Base-by-base conservation (phyloP, 23 tunicate species). In the Phallusia fumigata region DNA sequence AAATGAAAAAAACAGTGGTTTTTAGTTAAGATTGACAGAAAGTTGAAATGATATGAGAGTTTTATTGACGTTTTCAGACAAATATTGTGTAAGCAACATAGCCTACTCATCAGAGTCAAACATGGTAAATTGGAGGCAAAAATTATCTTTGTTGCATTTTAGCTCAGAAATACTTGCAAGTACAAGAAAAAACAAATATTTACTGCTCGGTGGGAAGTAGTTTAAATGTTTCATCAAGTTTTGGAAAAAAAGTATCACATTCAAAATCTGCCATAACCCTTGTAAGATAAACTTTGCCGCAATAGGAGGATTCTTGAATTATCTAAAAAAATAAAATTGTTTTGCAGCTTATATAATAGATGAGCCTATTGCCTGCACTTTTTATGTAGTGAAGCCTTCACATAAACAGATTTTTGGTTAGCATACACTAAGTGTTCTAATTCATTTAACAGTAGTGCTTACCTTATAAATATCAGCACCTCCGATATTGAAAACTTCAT, bases 211-310 rank as follows among this genome's bases (percentile, higher is more conserved):
- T 64, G 26, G 80, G 81, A 24, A 84, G 32, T 13, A 35, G 73
- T 28, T 76, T 22, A 75, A 82, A 82, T 21, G 44, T 76, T 24
- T 82, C 83, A 76, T 82, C 84, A 32, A 89, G 58, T 11, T 69
- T 35, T 0, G 98, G 98, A n/a, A 88, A 79, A 44, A 89, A 89
- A 0, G 90, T 84, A 64, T 94, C 98, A 82, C 98, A 89, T 82
- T 94, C 76, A 80, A 78, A 85, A 79, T 94, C 90, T 73, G 88
- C 87, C 64, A 81, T 0, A 5, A 94, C 81, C 58, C 90, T 78
- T 21, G 98, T 89, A 22, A 89, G 52, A 50, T 79, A 89, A 0
- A 94, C 81, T 19, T 44, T 82, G 2, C 98, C 98, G 82, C 98
- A 94, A 74, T 78, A 85, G 11, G 95, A 75, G 44, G 95, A 89